Evolutionary conservation across 2,888 invertebrate species (phyloP).

Genomic region (Epistrophe grossulariae): DNA sequence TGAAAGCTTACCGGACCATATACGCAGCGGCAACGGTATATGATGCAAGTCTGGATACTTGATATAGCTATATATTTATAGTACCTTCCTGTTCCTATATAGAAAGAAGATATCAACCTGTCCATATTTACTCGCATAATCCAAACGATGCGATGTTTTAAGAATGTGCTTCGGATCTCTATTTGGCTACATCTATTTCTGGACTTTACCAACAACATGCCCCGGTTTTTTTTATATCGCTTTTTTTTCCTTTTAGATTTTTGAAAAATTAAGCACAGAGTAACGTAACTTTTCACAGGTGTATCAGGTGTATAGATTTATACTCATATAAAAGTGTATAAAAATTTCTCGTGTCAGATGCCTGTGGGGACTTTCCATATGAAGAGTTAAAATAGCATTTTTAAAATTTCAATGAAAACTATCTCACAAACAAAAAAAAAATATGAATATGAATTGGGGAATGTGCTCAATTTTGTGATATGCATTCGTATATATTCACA

Average conservation of each 20-base stretch:
- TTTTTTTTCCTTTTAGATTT: background rate
- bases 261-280: slow-evolving; percentile 34
- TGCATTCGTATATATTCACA: slow-evolving; percentile 2
- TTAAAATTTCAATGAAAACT: slow-evolving; percentile 43
- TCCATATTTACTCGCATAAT: slow-evolving; percentile 56
- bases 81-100: too few relatives aligned
- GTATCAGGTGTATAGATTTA: slow-evolving; percentile 54
- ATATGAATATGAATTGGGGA: slow-evolving; percentile 16
- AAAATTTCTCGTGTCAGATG: slow-evolving; percentile 49
- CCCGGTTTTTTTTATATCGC: background rate
- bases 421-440: background rate
- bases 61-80: background rate
- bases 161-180: slow-evolving; percentile 41
- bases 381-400: slow-evolving; percentile 25
- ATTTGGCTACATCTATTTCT: slow-evolving; percentile 44
- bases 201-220: background rate
- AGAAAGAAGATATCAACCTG: slow-evolving; percentile 17
- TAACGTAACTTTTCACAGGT: slow-evolving; percentile 45
- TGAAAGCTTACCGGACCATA: slow-evolving; percentile 33
- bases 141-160: slow-evolving; percentile 33
- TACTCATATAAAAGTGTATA: background rate
- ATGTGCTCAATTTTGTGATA: slow-evolving; percentile 37
- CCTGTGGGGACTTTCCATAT: slow-evolving; percentile 21
- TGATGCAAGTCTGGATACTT: background rate
- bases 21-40: background rate